phyloP scores from a whole-genome alignment of 2,888 invertebrate genomes.

The Mimas tiliae region DNA sequence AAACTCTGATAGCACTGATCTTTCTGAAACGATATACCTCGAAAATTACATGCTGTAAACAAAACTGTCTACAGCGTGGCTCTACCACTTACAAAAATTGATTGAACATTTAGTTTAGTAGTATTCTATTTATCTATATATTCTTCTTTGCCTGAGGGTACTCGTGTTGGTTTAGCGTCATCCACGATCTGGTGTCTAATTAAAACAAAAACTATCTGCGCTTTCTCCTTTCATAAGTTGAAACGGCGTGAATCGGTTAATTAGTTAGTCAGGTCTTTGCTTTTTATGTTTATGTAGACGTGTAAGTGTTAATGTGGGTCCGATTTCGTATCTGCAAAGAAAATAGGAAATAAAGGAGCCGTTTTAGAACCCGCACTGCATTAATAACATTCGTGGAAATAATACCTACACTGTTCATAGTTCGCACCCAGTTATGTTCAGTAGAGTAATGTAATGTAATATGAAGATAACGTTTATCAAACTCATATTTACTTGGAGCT shows the following conservation, averaged over 20 bases:
- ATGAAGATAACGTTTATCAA: constrained; percentile 39
- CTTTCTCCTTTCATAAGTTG: too few species aligned
- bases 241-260: not conserved
- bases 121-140: too few species aligned
- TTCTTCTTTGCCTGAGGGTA: too few species aligned
- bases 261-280: not conserved
- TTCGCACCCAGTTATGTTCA: constrained; percentile 36
- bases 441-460: constrained; percentile 35
- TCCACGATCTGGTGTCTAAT: too few species aligned
- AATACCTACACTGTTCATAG: constrained; percentile 30
- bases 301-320: constrained; percentile 56
- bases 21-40: too few species aligned
- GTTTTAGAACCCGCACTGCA: constrained; percentile 50
- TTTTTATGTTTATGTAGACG: constrained; percentile 7
- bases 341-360: constrained; percentile 57
- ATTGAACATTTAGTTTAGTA: too few species aligned
- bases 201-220: too few species aligned
- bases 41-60: too few species aligned
- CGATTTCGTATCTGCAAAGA: constrained; percentile 65
- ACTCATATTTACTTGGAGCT: constrained; percentile 47
- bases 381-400: constrained; percentile 53
- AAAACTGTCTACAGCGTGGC: too few species aligned
- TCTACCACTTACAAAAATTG: too few species aligned
- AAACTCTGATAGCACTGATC: too few species aligned
- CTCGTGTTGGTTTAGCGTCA: too few species aligned